These are phyloP conservation scores for Rhagologus leucostigma DNA, from an alignment of 2,113 vertebrate species.

Conservation along the genomic window DNA sequence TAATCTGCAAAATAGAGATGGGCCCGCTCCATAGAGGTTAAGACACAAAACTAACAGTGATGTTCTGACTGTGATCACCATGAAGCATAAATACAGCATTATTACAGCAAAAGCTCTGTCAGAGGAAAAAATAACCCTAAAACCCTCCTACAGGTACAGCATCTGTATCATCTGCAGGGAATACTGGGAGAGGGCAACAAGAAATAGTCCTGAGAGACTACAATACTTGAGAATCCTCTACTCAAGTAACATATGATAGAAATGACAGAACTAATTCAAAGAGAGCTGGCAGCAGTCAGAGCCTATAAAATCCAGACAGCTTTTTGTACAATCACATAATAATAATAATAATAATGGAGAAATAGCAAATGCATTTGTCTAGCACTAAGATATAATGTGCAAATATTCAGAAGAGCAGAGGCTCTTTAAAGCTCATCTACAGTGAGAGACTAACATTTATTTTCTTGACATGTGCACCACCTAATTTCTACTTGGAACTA, in stretches of 20 bases:
- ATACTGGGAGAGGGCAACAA: background rate
- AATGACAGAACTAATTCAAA: conserved; percentile 7
- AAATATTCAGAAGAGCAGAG: background rate
- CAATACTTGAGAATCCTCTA: background rate
- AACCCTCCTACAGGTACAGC: background rate
- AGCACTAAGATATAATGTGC: background rate
- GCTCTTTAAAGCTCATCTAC: background rate
- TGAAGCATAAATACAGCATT: background rate
- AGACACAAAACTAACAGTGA: background rate
- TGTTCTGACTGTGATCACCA: background rate
- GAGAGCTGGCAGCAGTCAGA: background rate
- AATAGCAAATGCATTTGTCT: background rate
- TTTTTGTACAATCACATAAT: background rate
- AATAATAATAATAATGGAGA: background rate
- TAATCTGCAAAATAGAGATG: background rate
- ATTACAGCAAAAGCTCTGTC: background rate
- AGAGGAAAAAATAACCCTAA: background rate
- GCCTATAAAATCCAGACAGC: background rate
- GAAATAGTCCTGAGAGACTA: background rate
- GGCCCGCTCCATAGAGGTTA: background rate
- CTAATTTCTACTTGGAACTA: background rate
- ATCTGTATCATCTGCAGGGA: background rate
- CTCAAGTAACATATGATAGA: background rate
- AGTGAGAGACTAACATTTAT: background rate
- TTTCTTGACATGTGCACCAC: background rate